Conservation (phyloP, 1,140 invertebrate species). For the Drosophila seguyi region DNA sequence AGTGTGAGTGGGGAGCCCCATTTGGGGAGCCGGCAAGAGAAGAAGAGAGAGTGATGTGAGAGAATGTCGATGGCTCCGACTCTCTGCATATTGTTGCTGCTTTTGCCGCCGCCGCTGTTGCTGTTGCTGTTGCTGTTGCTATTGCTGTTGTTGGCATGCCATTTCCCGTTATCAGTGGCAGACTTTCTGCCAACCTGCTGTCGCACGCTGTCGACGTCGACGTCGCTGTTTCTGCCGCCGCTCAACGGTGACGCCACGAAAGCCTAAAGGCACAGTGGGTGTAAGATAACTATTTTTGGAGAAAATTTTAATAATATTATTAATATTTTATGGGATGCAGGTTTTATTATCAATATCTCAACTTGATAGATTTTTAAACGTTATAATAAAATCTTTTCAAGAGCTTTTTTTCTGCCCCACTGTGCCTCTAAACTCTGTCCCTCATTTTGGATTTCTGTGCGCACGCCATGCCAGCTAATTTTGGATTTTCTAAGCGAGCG, state of each 20-base stretch:
- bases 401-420: background rate
- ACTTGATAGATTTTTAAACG: background rate
- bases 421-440: constrained; percentile 31
- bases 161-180: constrained; percentile 82
- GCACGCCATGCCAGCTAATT: constrained; percentile 70
- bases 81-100: constrained; percentile 48
- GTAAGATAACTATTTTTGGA: background rate
- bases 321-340: background rate
- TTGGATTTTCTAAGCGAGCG: constrained; percentile 79
- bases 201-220: constrained; percentile 44
- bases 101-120: constrained; percentile 40
- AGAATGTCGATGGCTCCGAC: constrained; percentile 36
- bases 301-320: background rate
- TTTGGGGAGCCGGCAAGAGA: constrained; percentile 25
- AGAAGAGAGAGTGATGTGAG: constrained; percentile 24
- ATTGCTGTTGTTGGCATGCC: constrained; percentile 69
- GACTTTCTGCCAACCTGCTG: constrained; percentile 81
- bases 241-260: constrained; percentile 56
- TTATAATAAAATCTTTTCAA: background rate
- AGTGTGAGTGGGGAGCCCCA: constrained; percentile 36
- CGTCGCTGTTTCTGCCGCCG: constrained; percentile 28
- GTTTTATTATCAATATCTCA: background rate
- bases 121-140: constrained; percentile 41
- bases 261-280: constrained; percentile 29
- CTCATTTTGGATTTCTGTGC: constrained; percentile 56